phyloP scores from a whole-genome alignment of 2,797 vertebrate genomes.

The Rhynchonycteris naso region DNA sequence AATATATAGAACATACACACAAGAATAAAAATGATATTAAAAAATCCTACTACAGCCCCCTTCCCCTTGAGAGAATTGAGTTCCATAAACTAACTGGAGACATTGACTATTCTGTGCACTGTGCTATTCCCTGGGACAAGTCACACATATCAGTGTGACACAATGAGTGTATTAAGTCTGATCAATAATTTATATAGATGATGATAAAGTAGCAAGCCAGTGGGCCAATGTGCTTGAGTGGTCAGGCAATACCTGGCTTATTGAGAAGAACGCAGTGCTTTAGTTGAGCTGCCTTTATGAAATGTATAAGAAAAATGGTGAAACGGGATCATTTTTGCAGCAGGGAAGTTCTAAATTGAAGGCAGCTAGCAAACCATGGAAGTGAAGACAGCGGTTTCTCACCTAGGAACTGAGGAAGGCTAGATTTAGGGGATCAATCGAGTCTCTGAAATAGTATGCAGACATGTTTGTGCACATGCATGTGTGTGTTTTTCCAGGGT shows the following conservation, averaged over 20 bases:
- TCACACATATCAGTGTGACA: neutral
- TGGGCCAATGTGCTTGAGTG: neutral
- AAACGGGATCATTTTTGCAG: neutral
- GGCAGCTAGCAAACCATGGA: neutral
- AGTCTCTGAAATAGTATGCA: neutral
- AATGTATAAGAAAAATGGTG: neutral
- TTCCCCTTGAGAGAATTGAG: neutral
- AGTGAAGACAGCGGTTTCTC: neutral
- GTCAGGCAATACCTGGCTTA: neutral
- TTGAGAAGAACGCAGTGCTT: neutral
- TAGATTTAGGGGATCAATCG: neutral
- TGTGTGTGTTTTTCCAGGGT: neutral
- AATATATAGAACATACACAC: neutral
- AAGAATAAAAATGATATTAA: neutral
- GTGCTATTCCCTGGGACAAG: neutral
- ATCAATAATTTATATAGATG: neutral
- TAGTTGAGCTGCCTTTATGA: neutral
- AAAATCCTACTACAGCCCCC: neutral
- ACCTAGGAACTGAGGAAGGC: neutral
- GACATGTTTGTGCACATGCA: neutral
- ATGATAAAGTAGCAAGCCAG: slow-evolving; percentile 33
- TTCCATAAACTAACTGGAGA: slow-evolving; percentile 30
- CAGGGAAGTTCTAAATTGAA: neutral
- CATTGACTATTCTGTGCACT: neutral
- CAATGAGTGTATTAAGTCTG: neutral